Evolutionary conservation across 2,797 vertebrate species (phyloP), one percentile per base, ranked within the genome.

Genomic region (Diplodus sargus): DNA sequence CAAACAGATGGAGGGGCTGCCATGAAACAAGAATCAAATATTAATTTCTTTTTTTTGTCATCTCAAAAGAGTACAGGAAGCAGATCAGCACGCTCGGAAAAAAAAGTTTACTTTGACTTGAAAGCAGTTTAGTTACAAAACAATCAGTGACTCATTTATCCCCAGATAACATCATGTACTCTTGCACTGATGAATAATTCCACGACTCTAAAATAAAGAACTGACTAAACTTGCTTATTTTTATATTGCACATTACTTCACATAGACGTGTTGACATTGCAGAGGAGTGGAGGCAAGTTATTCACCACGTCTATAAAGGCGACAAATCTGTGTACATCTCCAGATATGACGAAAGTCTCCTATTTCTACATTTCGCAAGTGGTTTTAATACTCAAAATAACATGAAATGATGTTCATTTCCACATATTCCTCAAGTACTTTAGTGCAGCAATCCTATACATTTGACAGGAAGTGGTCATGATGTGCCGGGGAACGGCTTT

Each of bases 131-230:
- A 59, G 62, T 67, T 60, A 56, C 17, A 8, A 85, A 70, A 60
- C 58, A 62, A 75, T 30, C 48, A 39, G 52, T 75, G 79, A 76
- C 14, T 84, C 43, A 71, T 60, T 82, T 53, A 39, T 52, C 43
- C 75, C 60, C 39, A 49, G 71, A 72, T 74, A 45, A 79, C 79
- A 49, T 48, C 5, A 47, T 23, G 23, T n/a, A 23, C 12, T 59
- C n/a, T 39, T 62, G n/a, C 52, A 68, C 23, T 69, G 51, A 74
- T 85, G 63, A 81, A 77, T 87, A 81, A 82, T 78, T 79, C 53
- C 28, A 17, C 16, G 47, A n/a, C n/a, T 82, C 58, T 51, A 61
- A 71, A 85, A 83, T 66, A 70, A 67, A 79, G 74, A 74, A 20
- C 71, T 73, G 71, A 20, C 69, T 75, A 43, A 63, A 12, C 63